Conservation (phyloP, 2,888 invertebrate species). For the Spatulosminthurus flaviceps region DNA sequence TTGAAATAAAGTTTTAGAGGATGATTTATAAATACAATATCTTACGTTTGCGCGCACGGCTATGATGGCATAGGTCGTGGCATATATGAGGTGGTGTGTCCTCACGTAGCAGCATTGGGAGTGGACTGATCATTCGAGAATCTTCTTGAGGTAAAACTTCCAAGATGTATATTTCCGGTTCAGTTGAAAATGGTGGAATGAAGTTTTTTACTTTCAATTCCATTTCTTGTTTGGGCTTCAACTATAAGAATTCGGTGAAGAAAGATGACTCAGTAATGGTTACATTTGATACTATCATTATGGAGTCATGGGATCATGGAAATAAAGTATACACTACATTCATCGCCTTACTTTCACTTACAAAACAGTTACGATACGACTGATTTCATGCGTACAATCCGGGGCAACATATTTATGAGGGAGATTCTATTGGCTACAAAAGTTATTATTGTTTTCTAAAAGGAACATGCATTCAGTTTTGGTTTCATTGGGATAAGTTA, state of each 20-base stretch:
- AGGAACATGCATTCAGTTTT: too few species aligned
- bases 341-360: too few species aligned
- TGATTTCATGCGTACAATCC: too few species aligned
- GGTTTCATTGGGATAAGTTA: too few species aligned
- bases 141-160: conserved; percentile 64
- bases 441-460: too few species aligned
- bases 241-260: conserved; percentile 64
- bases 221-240: conserved; percentile 68
- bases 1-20: too few species aligned
- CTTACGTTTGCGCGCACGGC: conserved; percentile 63
- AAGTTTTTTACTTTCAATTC: conserved; percentile 69
- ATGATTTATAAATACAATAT: not conserved
- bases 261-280: not conserved
- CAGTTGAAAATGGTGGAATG: conserved; percentile 67
- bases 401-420: too few species aligned
- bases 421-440: too few species aligned
- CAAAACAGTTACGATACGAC: too few species aligned
- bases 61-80: conserved; percentile 64
- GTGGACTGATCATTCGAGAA: conserved; percentile 61
- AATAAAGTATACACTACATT: too few species aligned
- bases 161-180: conserved; percentile 65
- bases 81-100: conserved; percentile 64
- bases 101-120: conserved; percentile 62
- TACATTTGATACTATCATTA: not conserved
- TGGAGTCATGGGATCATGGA: not conserved